phyloP scores from a whole-genome alignment of 2,113 vertebrate species.

The Danionella cerebrum region DNA sequence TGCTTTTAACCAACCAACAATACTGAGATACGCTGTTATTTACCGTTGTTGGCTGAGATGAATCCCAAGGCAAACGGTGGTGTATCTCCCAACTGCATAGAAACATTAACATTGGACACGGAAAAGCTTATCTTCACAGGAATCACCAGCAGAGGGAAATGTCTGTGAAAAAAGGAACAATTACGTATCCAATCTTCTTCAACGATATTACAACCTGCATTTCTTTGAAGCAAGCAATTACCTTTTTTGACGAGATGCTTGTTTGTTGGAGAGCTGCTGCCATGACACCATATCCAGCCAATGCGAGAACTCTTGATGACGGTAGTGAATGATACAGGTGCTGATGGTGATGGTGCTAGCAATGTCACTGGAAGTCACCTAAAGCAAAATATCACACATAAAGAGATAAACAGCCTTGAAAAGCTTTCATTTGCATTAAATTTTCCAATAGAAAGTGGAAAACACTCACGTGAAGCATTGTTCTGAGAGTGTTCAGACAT shows the following conservation, averaged over 20 bases:
- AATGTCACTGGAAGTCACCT: slow-evolving; percentile 87
- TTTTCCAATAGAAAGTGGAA: neutral
- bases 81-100: slow-evolving; percentile 86
- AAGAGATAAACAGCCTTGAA: no score
- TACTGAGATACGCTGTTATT: no score
- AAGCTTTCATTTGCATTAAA: neutral
- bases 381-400: slow-evolving; percentile 31
- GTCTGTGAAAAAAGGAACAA: slow-evolving; percentile 56
- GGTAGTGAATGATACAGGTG: slow-evolving; percentile 95
- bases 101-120: slow-evolving; percentile 84
- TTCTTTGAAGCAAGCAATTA: neutral
- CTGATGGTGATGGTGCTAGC: slow-evolving; percentile 75
- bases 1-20: no score
- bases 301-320: slow-evolving; percentile 91
- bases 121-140: slow-evolving; percentile 80
- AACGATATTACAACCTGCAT: neutral
- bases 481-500: slow-evolving; percentile 83
- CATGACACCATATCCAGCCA: slow-evolving; percentile 82
- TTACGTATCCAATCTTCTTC: no score
- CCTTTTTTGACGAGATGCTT: slow-evolving; percentile 58
- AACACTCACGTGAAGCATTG: slow-evolving; percentile 70
- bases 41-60: slow-evolving; percentile 82
- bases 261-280: slow-evolving; percentile 62
- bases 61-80: slow-evolving; percentile 91
- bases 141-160: slow-evolving; percentile 76